phyloP scores from a whole-genome alignment of 2,888 invertebrate genomes.

The Acrobasis suavella region DNA sequence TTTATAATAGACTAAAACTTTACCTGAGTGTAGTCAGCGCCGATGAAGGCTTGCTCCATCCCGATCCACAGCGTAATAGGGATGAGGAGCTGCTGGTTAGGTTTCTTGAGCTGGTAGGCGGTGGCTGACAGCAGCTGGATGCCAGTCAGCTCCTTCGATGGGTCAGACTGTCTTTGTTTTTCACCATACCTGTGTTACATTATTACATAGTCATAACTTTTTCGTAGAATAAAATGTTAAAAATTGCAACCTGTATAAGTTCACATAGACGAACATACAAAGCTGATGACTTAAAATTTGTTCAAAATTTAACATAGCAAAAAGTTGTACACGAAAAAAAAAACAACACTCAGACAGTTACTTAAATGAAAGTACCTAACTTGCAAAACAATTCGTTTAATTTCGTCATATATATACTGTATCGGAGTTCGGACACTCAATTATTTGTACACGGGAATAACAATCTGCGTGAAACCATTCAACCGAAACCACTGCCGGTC shows the following conservation, averaged over 20 bases:
- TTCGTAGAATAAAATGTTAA: neutral
- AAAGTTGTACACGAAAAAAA: too few relatives aligned
- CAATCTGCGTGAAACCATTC: slow-evolving; percentile 19
- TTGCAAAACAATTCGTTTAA: neutral
- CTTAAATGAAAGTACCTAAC: neutral
- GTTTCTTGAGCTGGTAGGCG: slow-evolving; percentile 93
- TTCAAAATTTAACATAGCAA: too few relatives aligned
- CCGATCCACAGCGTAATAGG: slow-evolving; percentile 98
- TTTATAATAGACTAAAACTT: neutral
- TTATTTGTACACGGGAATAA: neutral
- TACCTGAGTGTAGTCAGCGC: slow-evolving; percentile 94
- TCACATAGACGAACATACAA: too few relatives aligned
- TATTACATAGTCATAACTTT: slow-evolving; percentile 10
- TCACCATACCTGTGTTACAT: slow-evolving; percentile 88
- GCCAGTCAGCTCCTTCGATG: slow-evolving; percentile 88
- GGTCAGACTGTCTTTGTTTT: slow-evolving; percentile 88
- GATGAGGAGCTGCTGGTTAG: slow-evolving; percentile 95
- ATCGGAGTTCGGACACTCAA: neutral
- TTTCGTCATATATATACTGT: slow-evolving; percentile 5
- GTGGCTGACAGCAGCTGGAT: slow-evolving; percentile 93
- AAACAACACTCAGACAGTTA: neutral
- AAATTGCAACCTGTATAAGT: too few relatives aligned
- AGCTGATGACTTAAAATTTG: too few relatives aligned
- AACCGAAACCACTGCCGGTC: slow-evolving; percentile 25
- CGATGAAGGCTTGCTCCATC: slow-evolving; percentile 98